Percentiles rank a stretch among this genome's conserved stretches.
Evolutionary conservation across 1,140 invertebrate species (phyloP).

Genomic region (Gonatopus flavifemur): DNA sequence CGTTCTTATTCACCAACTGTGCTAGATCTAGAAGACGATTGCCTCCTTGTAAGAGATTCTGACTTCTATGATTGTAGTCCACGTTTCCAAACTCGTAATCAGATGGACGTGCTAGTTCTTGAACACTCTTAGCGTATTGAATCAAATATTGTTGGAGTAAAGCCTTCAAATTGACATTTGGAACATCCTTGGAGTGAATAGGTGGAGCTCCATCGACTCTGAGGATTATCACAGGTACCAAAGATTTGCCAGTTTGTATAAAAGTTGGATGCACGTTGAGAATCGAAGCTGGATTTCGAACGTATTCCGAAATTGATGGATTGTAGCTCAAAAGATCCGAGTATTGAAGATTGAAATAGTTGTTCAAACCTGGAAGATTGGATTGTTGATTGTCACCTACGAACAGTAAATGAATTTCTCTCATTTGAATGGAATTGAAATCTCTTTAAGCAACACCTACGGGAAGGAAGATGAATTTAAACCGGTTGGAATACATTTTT

Average conservation of each 20-base stretch:
- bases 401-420: no score
- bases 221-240: constrained; percentile 54
- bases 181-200: constrained; percentile 28
- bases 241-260: constrained; percentile 49
- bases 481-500: no score
- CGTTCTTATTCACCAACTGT: constrained; percentile 22
- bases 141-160: constrained; percentile 50
- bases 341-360: constrained; percentile 34
- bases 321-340: constrained; percentile 50
- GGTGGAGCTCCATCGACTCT: constrained; percentile 50
- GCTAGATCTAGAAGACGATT: constrained; percentile 39
- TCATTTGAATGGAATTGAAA: no score
- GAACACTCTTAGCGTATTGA: constrained; percentile 45
- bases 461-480: no score
- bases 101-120: constrained; percentile 30
- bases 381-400: no score
- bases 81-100: constrained; percentile 35
- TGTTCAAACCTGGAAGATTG: constrained; percentile 19
- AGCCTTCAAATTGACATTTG: constrained; percentile 51
- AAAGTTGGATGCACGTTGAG: constrained; percentile 54
- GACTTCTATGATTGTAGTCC: constrained; percentile 1
- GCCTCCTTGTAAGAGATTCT: constrained; percentile 1
- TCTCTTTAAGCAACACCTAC: no score
- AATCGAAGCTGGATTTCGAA: constrained; percentile 53
- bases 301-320: constrained; percentile 55